Evolutionary conservation across 2,113 vertebrate genomes (phyloP).

Genomic region (Sphyrna mokarran): DNA sequence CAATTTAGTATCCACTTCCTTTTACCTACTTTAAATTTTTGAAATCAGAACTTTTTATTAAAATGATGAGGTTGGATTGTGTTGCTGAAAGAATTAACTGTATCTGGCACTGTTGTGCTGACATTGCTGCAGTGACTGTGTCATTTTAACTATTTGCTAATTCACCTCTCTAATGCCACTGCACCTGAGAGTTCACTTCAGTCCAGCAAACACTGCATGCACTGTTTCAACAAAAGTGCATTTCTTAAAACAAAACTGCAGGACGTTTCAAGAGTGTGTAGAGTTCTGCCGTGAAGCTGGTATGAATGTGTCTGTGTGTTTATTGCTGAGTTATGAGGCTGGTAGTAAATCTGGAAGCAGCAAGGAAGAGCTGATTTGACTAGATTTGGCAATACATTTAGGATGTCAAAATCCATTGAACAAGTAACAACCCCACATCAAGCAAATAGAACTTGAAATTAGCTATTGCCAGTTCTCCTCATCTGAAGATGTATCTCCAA

Average conservation of each 20-base stretch:
- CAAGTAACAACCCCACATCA: background rate
- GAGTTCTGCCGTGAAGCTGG: no score
- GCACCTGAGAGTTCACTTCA: background rate
- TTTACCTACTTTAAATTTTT: background rate
- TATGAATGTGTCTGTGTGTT: background rate
- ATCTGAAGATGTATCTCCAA: background rate
- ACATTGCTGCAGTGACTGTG: background rate
- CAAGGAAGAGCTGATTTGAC: no score
- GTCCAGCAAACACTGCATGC: background rate
- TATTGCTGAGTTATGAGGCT: background rate
- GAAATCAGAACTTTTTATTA: background rate
- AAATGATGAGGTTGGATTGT: background rate
- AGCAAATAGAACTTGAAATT: no score
- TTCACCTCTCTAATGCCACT: background rate
- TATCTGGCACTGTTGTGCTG: background rate
- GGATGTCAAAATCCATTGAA: no score
- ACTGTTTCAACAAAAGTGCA: background rate
- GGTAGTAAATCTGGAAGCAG: no score
- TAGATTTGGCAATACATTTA: no score
- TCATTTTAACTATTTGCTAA: background rate
- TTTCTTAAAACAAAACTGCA: background rate
- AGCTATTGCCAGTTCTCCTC: background rate
- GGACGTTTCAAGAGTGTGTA: background rate
- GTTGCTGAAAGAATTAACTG: background rate
- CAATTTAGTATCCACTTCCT: background rate